phyloP scores from a whole-genome alignment of 2,888 invertebrate species.

The Hyppa rectilinea region DNA sequence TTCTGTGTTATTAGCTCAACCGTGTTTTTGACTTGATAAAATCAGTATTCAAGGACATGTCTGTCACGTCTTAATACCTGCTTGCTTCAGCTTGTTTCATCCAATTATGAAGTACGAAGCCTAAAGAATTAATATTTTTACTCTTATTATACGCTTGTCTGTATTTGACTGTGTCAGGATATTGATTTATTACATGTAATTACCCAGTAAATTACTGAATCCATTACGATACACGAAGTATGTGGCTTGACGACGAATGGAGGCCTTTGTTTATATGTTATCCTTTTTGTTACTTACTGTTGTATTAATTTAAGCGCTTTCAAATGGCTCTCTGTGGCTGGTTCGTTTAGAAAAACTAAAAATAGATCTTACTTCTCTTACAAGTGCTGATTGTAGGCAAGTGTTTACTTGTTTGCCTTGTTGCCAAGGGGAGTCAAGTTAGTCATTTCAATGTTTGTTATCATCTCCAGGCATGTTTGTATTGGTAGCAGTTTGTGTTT shows the following conservation, averaged over 20 bases:
- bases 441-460: not conserved
- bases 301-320: constrained; percentile 4
- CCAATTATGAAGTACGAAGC: constrained; percentile 24
- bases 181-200: constrained; percentile 36
- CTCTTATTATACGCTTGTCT: constrained; percentile 14
- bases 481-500: not conserved
- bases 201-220: constrained; percentile 18
- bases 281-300: constrained; percentile 20
- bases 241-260: constrained; percentile 14
- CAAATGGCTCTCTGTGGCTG: not conserved
- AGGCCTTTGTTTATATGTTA: constrained; percentile 6
- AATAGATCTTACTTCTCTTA: constrained; percentile 17
- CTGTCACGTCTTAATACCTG: constrained; percentile 21
- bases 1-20: constrained; percentile 67
- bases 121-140: constrained; percentile 19
- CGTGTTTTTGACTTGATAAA: constrained; percentile 42
- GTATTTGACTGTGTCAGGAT: not conserved
- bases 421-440: not conserved
- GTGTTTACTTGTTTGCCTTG: constrained; percentile 7
- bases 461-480: not conserved
- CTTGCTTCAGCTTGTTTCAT: constrained; percentile 27
- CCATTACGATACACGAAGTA: constrained; percentile 16
- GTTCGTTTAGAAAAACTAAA: constrained; percentile 13
- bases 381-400: not conserved
- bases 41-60: constrained; percentile 50